Conservation (phyloP, 2,888 invertebrate genomes). For the Scaptomyza tumidula region DNA sequence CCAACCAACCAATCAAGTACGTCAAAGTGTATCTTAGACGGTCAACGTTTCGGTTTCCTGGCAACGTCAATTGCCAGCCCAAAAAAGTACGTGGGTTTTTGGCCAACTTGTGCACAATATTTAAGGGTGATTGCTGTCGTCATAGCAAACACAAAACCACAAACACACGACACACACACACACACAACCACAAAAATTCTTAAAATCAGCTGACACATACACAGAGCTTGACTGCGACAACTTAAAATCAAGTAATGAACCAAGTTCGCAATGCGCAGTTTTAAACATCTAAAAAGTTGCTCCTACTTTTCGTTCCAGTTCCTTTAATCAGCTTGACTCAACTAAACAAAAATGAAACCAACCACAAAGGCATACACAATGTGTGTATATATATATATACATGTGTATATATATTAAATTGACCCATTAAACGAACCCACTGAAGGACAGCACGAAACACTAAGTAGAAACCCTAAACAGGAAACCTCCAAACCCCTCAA, state of each 20-base stretch:
- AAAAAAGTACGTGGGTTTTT: conserved; percentile 20
- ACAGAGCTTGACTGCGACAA: conserved; percentile 5
- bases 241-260: conserved; percentile 1
- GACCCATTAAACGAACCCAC: conserved; percentile 32
- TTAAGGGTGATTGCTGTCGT: conserved; percentile 30
- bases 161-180: background rate
- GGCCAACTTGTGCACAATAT: conserved; percentile 27
- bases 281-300: background rate
- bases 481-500: background rate
- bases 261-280: background rate
- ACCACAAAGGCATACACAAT: conserved; percentile 8
- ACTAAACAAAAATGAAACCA: conserved; percentile 5
- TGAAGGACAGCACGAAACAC: conserved; percentile 24
- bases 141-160: conserved; percentile 20
- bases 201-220: conserved; percentile 3
- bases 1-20: background rate
- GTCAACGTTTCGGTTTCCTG: conserved; percentile 39
- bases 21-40: conserved; percentile 34
- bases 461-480: background rate
- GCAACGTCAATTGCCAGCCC: conserved; percentile 43
- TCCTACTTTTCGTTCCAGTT: conserved; percentile 5
- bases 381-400: background rate
- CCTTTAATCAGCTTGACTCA: conserved; percentile 27
- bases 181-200: conserved; percentile 4
- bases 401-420: conserved; percentile 3